These are phyloP conservation scores for Platyrinchus mystaceus DNA, from an alignment of 2,797 vertebrate genomes.

Conservation along the genomic window DNA sequence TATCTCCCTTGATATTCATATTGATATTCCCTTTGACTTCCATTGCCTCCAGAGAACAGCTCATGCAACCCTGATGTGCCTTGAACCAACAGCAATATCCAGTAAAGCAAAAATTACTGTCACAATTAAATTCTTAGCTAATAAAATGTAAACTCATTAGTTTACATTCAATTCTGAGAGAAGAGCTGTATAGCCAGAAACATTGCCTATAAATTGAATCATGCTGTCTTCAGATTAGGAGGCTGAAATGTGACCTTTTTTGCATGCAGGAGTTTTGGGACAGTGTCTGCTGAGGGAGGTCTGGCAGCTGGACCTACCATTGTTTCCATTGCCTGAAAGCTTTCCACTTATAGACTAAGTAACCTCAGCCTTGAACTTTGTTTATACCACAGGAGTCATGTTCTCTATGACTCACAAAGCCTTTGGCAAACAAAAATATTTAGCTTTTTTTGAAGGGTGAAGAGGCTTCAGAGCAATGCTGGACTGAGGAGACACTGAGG, in stretches of 20 bases:
- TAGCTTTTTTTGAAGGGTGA: background rate
- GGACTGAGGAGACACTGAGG: background rate
- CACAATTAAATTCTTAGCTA: background rate
- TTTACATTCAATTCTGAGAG: background rate
- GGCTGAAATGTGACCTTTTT: background rate
- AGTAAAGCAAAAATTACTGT: background rate
- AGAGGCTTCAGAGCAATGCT: background rate
- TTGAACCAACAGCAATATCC: background rate
- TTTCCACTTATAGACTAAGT: constrained; percentile 43
- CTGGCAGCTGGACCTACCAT: constrained; percentile 34
- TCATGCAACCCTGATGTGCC: background rate
- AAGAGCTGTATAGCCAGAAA: background rate
- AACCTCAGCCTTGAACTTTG: constrained; percentile 49
- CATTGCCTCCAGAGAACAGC: background rate
- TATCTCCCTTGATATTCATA: background rate
- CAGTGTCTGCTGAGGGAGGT: background rate
- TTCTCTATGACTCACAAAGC: constrained; percentile 35
- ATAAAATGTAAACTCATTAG: background rate
- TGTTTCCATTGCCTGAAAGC: constrained; percentile 35
- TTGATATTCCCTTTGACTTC: background rate
- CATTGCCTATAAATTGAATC: background rate
- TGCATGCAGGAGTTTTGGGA: background rate
- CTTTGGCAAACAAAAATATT: constrained; percentile 30
- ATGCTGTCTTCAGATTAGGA: background rate
- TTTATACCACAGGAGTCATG: constrained; percentile 40